Evolutionary conservation across 2,888 invertebrate genomes (phyloP).

Genomic region (Psococerastis gibbosa): DNA sequence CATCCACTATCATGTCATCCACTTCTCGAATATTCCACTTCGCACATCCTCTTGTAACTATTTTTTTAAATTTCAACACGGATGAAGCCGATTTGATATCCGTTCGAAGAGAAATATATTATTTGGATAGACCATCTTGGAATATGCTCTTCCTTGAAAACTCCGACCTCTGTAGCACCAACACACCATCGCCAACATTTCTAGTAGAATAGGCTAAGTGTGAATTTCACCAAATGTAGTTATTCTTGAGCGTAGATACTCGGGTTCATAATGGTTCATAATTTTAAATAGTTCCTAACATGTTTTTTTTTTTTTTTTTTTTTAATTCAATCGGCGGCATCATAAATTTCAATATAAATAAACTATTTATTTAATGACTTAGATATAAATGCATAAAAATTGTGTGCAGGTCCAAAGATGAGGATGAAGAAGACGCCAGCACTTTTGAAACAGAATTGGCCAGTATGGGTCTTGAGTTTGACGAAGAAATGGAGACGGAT

Average conservation of each 20-base stretch:
- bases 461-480: conserved; percentile 36
- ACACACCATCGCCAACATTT: too few relatives aligned
- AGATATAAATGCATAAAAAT: background rate
- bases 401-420: conserved; percentile 22
- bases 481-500: conserved; percentile 31
- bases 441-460: conserved; percentile 53
- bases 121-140: too few relatives aligned
- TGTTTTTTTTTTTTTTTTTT: background rate
- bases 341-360: background rate
- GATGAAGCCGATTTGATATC: too few relatives aligned
- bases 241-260: too few relatives aligned
- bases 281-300: background rate
- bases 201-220: too few relatives aligned
- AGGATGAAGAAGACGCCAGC: conserved; percentile 40
- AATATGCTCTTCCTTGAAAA: too few relatives aligned
- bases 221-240: background rate
- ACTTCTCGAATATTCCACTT: too few relatives aligned
- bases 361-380: background rate
- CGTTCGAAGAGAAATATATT: too few relatives aligned
- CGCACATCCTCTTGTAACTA: too few relatives aligned
- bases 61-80: too few relatives aligned
- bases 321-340: background rate
- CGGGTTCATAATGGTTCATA: background rate
- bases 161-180: too few relatives aligned
- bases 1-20: too few relatives aligned